A percentile compares a stretch with the other conserved stretches of the same genome.
Conservation (phyloP, 1,140 invertebrate species). For the Neodiprion lecontei region DNA sequence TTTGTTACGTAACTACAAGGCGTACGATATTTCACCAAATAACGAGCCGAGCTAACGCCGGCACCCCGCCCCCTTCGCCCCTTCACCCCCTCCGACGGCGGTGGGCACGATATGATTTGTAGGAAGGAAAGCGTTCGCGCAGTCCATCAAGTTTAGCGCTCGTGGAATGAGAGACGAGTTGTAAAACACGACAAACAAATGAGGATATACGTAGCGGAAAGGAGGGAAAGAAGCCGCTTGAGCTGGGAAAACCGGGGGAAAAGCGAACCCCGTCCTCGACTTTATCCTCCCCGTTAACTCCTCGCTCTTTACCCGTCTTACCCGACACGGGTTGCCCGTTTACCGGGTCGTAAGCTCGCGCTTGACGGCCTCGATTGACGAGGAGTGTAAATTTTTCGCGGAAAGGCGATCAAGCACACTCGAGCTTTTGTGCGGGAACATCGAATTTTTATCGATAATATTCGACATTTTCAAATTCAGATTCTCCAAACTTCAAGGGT, state of each 20-base stretch:
- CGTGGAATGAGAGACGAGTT: slow-evolving; percentile 45
- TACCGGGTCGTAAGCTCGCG: too few relatives aligned
- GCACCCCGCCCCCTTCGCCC: neutral
- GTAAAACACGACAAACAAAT: slow-evolving; percentile 47
- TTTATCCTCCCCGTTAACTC: neutral
- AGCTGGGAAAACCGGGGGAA: neutral
- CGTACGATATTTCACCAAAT: slow-evolving; percentile 12
- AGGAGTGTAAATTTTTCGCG: too few relatives aligned
- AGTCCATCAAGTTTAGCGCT: slow-evolving; percentile 47
- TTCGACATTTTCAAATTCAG: too few relatives aligned
- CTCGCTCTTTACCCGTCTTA: neutral
- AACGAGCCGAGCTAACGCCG: slow-evolving; percentile 6
- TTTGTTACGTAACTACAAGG: slow-evolving; percentile 13
- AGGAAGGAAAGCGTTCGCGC: slow-evolving; percentile 27
- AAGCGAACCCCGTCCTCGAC: neutral
- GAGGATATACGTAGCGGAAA: slow-evolving; percentile 45
- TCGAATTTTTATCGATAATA: too few relatives aligned
- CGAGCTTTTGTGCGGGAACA: too few relatives aligned
- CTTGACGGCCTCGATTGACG: too few relatives aligned
- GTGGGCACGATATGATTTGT: slow-evolving; percentile 34
- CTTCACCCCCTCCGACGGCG: neutral
- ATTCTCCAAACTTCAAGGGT: too few relatives aligned
- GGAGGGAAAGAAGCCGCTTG: slow-evolving; percentile 18
- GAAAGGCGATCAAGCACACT: too few relatives aligned
- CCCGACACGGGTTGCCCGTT: too few relatives aligned